Conservation (phyloP, 2,888 invertebrate species). For the Operophtera brumata region DNA sequence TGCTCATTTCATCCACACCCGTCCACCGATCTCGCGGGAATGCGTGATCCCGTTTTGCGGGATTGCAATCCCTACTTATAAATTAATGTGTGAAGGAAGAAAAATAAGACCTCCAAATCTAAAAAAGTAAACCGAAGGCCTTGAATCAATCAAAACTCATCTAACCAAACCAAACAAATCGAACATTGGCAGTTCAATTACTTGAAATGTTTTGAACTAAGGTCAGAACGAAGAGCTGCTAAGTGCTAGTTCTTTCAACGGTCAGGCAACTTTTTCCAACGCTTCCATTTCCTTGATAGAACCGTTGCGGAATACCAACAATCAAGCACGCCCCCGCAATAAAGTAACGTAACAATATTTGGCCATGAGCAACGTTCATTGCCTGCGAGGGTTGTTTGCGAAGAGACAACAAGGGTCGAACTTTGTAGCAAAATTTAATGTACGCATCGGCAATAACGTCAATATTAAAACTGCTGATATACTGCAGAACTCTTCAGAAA, state of each 20-base stretch:
- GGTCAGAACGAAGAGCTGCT: not conserved
- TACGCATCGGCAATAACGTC: not conserved
- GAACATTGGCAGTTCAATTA: too few species aligned
- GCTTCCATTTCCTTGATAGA: slow-evolving; percentile 31
- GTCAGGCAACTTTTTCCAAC: slow-evolving; percentile 13
- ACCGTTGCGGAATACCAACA: slow-evolving; percentile 29
- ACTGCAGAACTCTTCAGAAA: not conserved
- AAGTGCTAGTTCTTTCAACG: slow-evolving; percentile 5
- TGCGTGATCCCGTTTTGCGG: too few species aligned
- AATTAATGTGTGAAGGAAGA: too few species aligned
- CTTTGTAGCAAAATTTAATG: slow-evolving; percentile 5
- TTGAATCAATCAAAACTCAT: too few species aligned
- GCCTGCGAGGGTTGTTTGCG: slow-evolving; percentile 39
- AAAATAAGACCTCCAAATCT: too few species aligned
- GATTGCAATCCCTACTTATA: too few species aligned
- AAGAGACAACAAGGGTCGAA: slow-evolving; percentile 18
- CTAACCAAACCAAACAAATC: too few species aligned
- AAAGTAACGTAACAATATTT: slow-evolving; percentile 60
- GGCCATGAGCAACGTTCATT: slow-evolving; percentile 49
- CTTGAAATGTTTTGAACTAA: not conserved
- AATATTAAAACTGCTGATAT: slow-evolving; percentile 3
- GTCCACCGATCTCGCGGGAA: too few species aligned
- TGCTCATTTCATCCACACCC: too few species aligned
- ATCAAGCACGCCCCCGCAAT: slow-evolving; percentile 36
- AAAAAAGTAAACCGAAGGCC: too few species aligned